Base-by-base conservation (phyloP, 2,797 vertebrate species). In the Arremon aurantiirostris region DNA sequence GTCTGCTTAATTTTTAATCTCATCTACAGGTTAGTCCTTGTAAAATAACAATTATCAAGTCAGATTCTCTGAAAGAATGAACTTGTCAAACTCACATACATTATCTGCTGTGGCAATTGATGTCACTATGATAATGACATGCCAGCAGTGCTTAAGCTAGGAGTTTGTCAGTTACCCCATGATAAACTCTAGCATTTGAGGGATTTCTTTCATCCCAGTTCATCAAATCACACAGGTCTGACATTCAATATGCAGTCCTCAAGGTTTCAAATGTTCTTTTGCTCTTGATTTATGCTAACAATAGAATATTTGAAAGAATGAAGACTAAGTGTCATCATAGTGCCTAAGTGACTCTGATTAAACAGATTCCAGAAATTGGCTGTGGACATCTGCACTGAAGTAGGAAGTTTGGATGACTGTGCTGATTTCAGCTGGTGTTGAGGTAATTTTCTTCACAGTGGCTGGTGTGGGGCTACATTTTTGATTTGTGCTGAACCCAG, bases 1-100 rank as follows among this genome's bases (percentile, higher is more conserved):
- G 30, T 83, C 89, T 73, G 24, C 77, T 95, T 89, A 94, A 96
- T 86, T 94, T 94, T 96, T 95, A 93, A 95, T 94, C 77, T 93
- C 39, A 66, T 89, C 84, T 86, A 78, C 1, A 3, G 34, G 61
- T 46, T 95, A 89, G 47, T 83, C 57, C 82, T 87, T 96, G 69
- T 94, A 93, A 92, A 82, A 96, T 95, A 97, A 86, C 94, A 96
- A 93, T 96, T 56, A 97, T 93, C 42, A 84, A 93, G 94, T 94
- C 32, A 93, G 37, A 64, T 90, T 93, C 77, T 60, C 66, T 90
- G 82, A 91, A 90, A 94, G 82, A 88, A 95, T 89, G 94, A 93
- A 86, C 87, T 88, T 79, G 93, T 95, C 93, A 93, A 88, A 66
- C 56, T 84, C 64, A 60, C 52, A 46, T 80, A 26, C 34, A 64